Base-by-base conservation (phyloP, 2,888 invertebrate genomes). In the Amiota mariae region DNA sequence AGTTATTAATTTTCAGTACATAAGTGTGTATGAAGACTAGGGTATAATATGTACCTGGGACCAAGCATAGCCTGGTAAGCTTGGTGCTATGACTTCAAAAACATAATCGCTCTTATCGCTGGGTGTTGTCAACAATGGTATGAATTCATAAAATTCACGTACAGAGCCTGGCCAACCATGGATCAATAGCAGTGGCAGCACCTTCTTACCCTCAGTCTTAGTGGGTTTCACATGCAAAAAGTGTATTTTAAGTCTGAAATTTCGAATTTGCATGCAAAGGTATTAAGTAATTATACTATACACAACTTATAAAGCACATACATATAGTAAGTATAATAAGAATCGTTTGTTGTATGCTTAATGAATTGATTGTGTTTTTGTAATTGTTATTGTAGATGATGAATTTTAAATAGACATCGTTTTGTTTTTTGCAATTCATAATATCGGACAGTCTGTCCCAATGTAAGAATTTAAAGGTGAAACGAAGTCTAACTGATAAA, bases 151-250 rank as follows among this genome's bases (percentile, higher is more conserved):
- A 88, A 96, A 96, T 88, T 97, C 96, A 6, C 94, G 91, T 1
- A 96, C 89, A 0, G 95, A 95, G 2, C 96, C 95, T 0, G 97
- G 97, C 97, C 97, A 97, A 20, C 97, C 96, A 80, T 97, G 96
- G 15, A 95, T 87, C 64, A 97, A 73, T 4, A 97, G 87, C 11
- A 97, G 78, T 0, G 96, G 95, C 0, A 94, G 79, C 2, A 93
- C 91, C 79, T 90, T 90, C 51, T 91, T 86, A 76, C 90, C 87
- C 75, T 76, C 88, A 63, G 72, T 83, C 74, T 93, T 93, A 0
- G 92, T 92, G 13, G 89, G 88, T 46, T 89, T 89, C 0, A 85
- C 85, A 82, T 93, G 95, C 70, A 96, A 91, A 87, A 93, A 97
- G 88, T 97, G 96, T 72, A 97, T 92, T 93, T 92, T 85, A 4